Base-by-base conservation (phyloP, 2,113 vertebrate genomes). In the Morone saxatilis region DNA sequence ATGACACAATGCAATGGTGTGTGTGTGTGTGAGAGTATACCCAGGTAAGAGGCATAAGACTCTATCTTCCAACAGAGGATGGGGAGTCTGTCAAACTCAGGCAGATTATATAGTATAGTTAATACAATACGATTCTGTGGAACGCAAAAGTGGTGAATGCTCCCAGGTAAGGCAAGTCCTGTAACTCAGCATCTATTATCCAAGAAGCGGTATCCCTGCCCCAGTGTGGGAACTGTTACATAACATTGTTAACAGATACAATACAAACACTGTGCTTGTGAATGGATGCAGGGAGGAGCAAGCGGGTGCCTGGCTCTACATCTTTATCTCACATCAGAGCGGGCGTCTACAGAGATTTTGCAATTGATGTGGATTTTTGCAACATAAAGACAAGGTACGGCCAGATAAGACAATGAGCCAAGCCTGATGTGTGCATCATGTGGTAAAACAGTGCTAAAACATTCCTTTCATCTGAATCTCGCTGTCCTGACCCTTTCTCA, bases 151-250 rank as follows among this genome's bases (percentile, higher is more conserved):
- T 38, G 57, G 36, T 67, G 53, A 62, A 63, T 5, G 7, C 40
- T 83, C 65, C 43, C 66, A 51, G 40, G 63, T 67, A 66, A 68
- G 47, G 41, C 6, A 4, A 68, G 22, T 68, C 50, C 36, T 59
- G 41, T 60, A 51, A 73, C 40, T 76, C 41, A 53, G 17, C 43
- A 48, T 76, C 57, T 78, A 53, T 74, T 85, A 4, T 77, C 11
- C 50, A 54, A 17, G 47, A 73, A 60, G n/a, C 1, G 12, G 66
- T 25, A 65, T 62, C 63, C 53, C 47, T 48, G 38, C 40, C 1
- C 43, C 63, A 38, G 62, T 57, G 77, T 84, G 83, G 81, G 79
- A 88, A 78, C 43, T 45, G 51, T 90, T 89, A 81, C 19, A 81
- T 86, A 70, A 78, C 77, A 65, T 48, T 40, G 36, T 70, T 60